Evolutionary conservation across 2,113 vertebrate genomes (phyloP).

Genomic region (Peromyscus leucopus): DNA sequence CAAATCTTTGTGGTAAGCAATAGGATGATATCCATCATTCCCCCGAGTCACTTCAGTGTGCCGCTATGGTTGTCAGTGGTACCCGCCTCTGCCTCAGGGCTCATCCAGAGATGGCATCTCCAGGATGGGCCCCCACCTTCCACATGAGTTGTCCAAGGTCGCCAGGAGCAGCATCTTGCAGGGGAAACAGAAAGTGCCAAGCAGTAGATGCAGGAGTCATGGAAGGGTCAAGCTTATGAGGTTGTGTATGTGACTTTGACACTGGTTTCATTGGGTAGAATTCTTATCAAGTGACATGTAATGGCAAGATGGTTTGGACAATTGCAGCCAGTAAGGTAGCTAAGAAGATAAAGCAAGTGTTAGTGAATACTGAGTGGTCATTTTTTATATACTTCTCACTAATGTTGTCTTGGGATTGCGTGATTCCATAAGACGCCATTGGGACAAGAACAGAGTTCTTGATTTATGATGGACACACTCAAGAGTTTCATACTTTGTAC

Average conservation of each 20-base stretch:
- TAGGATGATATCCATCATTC: not conserved
- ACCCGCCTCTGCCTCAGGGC: not conserved
- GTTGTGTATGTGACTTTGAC: accelerated
- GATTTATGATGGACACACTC: not conserved
- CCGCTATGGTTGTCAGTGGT: not conserved
- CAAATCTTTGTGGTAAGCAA: too few relatives aligned
- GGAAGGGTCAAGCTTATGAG: not conserved
- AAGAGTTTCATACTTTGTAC: not conserved
- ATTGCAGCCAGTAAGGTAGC: not conserved
- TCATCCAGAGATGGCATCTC: not conserved
- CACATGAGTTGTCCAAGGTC: not conserved
- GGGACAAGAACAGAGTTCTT: not conserved
- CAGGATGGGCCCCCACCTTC: not conserved
- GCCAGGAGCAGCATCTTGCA: not conserved
- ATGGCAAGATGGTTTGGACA: not conserved
- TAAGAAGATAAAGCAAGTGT: not conserved
- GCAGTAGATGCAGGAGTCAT: not conserved
- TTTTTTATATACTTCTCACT: not conserved
- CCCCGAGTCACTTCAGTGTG: too few relatives aligned
- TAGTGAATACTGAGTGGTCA: not conserved
- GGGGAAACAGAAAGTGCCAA: accelerated
- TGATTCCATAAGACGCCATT: not conserved
- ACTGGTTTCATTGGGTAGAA: not conserved
- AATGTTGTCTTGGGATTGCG: not conserved
- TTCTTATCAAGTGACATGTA: not conserved